Base-by-base conservation (phyloP, 2,797 vertebrate species). In the Mus caroli region DNA sequence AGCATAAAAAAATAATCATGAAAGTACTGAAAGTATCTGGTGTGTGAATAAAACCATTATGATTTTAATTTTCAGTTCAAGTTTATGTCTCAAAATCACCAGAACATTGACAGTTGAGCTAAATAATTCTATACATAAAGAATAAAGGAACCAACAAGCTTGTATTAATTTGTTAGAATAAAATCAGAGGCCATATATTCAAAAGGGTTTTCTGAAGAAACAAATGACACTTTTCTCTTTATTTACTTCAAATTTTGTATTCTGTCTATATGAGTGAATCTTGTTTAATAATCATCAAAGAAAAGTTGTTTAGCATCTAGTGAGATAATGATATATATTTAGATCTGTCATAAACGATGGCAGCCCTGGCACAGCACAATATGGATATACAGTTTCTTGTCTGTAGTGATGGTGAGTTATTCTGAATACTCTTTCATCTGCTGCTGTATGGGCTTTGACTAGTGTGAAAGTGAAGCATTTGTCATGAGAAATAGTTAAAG, bases 261-360 rank as follows among this genome's bases (percentile, higher is more conserved):
- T 89, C 37, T 37, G 11, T 90, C 76, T 75, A 12, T 52, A 43
- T 40, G 26, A 84, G 82, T 37, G 4, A 94, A 60, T 71, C 40
- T 94, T 94, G 9, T 88, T 92, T 78, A 76, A 76, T 80, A 88
- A 20, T 43, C 14, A 88, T 62, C 89, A 92, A 71, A 52, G 22
- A 75, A 93, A 87, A 28, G 19, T 78, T 46, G 6, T 56, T 46
- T 88, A 52, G 6, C 8, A 46, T 88, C 17, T 82, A 88, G 40
- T 56, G 56, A 78, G 78, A 80, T 88, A 52, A 78, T 71, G 46
- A 67, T 17, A 11, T n/a, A 2, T 75, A 31, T 58, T 87, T 37
- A 37, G 2, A 31, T 90, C 83, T 69, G 31, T 94, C 26, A 60
- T 62, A 69, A 91, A 89, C 82, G 50, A 34, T 79, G 37, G 54